phyloP scores from a whole-genome alignment of 2,113 vertebrate species.

The Zosterops lateralis region DNA sequence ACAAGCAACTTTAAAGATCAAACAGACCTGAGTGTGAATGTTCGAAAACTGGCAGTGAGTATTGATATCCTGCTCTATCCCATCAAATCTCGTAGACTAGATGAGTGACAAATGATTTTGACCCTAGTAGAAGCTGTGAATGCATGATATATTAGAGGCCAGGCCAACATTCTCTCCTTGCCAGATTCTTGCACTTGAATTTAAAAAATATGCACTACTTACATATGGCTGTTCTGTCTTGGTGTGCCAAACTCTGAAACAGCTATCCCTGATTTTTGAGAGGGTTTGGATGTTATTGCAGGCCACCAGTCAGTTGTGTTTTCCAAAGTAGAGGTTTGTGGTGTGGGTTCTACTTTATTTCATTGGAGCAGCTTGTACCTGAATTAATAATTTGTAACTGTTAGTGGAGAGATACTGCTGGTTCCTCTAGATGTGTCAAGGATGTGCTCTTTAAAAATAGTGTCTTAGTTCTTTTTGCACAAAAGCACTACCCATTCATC shows the following conservation, averaged over 20 bases:
- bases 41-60: constrained; percentile 91
- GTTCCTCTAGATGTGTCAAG: not conserved
- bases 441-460: not conserved
- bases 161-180: not conserved
- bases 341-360: not conserved
- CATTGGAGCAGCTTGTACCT: not conserved
- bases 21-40: constrained; percentile 85
- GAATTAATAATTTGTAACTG: not conserved
- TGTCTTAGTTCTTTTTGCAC: not conserved
- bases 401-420: not conserved
- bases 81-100: not conserved
- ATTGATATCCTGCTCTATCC: not conserved
- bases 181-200: not conserved
- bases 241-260: not conserved
- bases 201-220: not conserved
- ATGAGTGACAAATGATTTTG: not conserved
- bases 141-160: not conserved
- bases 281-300: not conserved
- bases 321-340: not conserved
- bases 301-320: not conserved
- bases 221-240: fast-evolving
- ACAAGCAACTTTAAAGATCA: constrained; percentile 88
- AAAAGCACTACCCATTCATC: not conserved
- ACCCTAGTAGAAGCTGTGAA: not conserved
- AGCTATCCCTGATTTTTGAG: not conserved